Evolutionary conservation across 2,113 vertebrate genomes (phyloP).

Genomic region (Oryzias melastigma): DNA sequence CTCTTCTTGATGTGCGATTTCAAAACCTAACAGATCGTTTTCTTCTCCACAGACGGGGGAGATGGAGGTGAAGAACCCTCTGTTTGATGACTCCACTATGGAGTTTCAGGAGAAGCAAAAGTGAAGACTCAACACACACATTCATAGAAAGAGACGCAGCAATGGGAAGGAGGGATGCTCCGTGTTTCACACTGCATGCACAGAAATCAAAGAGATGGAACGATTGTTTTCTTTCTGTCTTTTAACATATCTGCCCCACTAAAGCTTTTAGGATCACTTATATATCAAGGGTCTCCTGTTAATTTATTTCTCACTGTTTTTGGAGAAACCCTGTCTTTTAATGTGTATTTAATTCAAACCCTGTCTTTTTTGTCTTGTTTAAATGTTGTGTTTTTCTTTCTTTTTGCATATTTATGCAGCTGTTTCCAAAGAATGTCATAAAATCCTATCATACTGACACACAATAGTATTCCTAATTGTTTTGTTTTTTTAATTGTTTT

Average conservation of each 20-base stretch:
- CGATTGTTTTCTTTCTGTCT: constrained; percentile 39
- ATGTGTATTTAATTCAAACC: neutral
- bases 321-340: constrained; percentile 35
- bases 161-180: constrained; percentile 17
- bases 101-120: constrained; percentile 72
- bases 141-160: neutral
- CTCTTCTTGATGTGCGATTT: no score
- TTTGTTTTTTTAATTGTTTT: constrained; percentile 4
- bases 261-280: constrained; percentile 28
- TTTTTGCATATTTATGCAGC: constrained; percentile 48
- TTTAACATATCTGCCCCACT: constrained; percentile 28
- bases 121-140: constrained; percentile 55
- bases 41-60: constrained; percentile 85
- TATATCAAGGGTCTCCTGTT: constrained; percentile 33
- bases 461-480: constrained; percentile 18
- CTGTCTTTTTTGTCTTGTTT: constrained; percentile 9
- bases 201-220: constrained; percentile 31
- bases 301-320: constrained; percentile 44
- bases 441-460: constrained; percentile 6
- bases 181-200: constrained; percentile 53
- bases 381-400: constrained; percentile 25
- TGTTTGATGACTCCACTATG: constrained; percentile 87
- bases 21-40: no score
- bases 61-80: constrained; percentile 97
- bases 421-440: constrained; percentile 61